These are phyloP conservation scores for Psilopsiagon aurifrons DNA, from an alignment of 2,113 vertebrate species.

Conservation along the genomic window DNA sequence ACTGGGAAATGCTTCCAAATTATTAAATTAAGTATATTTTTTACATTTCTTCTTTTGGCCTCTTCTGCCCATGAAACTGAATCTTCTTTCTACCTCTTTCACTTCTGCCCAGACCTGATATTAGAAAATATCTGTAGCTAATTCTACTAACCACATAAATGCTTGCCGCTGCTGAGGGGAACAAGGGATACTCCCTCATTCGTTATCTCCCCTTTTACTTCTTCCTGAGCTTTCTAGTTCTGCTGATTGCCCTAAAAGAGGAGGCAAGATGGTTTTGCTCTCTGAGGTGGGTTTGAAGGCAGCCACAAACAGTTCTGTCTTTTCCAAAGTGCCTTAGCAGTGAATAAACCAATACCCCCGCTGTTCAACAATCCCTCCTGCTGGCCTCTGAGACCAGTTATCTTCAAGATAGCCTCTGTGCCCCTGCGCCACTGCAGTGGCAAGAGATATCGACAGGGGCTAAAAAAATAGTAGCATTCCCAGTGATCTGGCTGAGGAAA, in stretches of 20 bases:
- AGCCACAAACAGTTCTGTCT: background rate
- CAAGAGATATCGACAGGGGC: background rate
- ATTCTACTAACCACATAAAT: background rate
- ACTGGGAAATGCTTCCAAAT: background rate
- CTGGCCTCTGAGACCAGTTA: background rate
- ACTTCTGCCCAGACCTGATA: background rate
- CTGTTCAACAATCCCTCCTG: background rate
- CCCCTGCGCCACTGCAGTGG: background rate
- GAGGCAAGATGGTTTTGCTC: accelerated
- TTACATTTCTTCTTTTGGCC: background rate
- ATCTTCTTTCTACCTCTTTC: background rate
- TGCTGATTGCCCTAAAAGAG: background rate
- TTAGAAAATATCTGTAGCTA: background rate
- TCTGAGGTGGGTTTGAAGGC: background rate
- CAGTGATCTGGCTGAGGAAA: background rate
- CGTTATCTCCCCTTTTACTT: background rate
- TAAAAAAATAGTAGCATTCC: background rate
- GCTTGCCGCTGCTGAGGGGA: background rate
- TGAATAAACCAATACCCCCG: background rate
- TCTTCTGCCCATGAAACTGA: background rate
- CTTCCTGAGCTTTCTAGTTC: background rate
- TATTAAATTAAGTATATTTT: background rate
- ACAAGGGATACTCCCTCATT: background rate
- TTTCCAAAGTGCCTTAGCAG: background rate
- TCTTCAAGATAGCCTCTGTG: background rate